A percentile compares a stretch with the other conserved stretches of the same genome.
Evolutionary conservation across 2,888 invertebrate species (phyloP).

Genomic region (Platycnemis pennipes): DNA sequence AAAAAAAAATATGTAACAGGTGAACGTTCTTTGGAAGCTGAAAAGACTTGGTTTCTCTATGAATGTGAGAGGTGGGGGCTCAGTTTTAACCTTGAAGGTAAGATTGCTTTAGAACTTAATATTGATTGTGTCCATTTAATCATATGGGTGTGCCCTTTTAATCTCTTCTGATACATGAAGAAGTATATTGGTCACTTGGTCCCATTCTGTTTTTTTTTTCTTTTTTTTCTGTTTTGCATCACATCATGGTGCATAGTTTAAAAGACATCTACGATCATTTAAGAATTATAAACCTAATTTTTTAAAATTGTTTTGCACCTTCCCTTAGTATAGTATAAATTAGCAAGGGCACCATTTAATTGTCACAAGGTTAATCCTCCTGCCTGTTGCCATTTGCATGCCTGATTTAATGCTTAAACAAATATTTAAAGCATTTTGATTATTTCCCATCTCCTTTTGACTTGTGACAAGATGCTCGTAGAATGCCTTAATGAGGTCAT

Average conservation of each 20-base stretch:
- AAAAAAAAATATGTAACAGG: conserved; percentile 80
- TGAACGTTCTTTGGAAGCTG: conserved; percentile 92
- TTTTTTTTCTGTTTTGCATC: neutral
- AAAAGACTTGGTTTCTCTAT: conserved; percentile 94
- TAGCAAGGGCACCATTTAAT: neutral
- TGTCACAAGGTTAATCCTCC: neutral
- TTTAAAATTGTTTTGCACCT: neutral
- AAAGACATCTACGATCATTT: no score
- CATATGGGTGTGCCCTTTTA: conserved; percentile 35
- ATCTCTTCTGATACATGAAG: neutral
- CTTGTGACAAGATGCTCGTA: neutral
- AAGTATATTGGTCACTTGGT: neutral
- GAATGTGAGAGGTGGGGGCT: conserved; percentile 94
- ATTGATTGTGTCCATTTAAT: neutral
- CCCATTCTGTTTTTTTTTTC: neutral
- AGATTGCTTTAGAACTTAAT: conserved; percentile 72
- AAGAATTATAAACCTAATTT: no score
- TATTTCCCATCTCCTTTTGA: neutral
- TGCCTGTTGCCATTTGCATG: neutral
- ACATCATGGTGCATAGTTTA: neutral
- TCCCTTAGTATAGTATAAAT: neutral
- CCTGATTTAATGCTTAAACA: neutral
- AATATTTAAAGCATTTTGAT: neutral
- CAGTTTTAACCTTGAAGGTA: conserved; percentile 91
- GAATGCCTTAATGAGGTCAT: neutral